Conservation (phyloP, 2,797 vertebrate genomes). For the Hypotaenidia okinawae region DNA sequence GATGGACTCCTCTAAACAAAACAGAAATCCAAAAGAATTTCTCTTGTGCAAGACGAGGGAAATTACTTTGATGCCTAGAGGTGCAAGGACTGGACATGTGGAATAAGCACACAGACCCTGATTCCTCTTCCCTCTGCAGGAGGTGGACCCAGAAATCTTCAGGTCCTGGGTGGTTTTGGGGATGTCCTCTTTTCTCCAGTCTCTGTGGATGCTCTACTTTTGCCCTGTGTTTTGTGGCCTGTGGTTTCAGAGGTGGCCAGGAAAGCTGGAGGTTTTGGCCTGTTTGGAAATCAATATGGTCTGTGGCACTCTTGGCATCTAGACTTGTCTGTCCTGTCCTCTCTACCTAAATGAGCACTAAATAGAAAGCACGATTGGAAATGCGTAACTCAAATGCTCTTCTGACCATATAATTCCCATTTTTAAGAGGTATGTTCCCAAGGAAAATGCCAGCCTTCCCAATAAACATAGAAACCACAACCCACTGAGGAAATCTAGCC, state of each 20-base stretch:
- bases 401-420: not conserved
- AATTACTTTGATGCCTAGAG: not conserved
- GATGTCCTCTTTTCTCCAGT: not conserved
- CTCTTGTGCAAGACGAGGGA: not conserved
- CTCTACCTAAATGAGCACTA: not conserved
- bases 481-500: not conserved
- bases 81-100: not conserved
- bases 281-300: not conserved
- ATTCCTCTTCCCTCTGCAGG: not conserved
- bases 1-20: not conserved
- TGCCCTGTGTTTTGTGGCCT: fast-evolving
- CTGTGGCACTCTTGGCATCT: not conserved
- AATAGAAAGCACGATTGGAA: not conserved
- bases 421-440: not conserved
- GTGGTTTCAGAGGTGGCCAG: not conserved
- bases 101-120: not conserved
- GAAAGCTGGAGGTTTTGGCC: not conserved
- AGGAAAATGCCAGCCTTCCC: not conserved
- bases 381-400: not conserved
- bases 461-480: not conserved
- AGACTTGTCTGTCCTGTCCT: not conserved
- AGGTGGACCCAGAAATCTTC: not conserved
- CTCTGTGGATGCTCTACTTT: not conserved
- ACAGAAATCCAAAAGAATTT: not conserved
- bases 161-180: not conserved